Evolutionary conservation across 2,113 vertebrate species (phyloP).

Genomic region (Oceanites oceanicus): DNA sequence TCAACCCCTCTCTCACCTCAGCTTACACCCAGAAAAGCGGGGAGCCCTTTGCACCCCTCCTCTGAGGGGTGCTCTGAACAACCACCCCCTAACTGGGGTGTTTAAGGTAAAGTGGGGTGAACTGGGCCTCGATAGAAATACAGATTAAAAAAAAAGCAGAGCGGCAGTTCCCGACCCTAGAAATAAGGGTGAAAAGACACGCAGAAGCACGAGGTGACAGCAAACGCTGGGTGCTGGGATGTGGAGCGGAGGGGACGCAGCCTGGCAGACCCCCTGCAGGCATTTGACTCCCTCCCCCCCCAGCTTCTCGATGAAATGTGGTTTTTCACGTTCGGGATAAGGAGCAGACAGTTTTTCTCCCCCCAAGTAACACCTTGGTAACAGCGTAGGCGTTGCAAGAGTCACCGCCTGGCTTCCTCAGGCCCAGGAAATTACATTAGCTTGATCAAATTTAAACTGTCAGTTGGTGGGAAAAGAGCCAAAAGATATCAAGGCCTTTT

Average conservation of each 20-base stretch:
- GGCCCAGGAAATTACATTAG: neutral
- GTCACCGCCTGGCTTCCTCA: neutral
- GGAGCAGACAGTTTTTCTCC: neutral
- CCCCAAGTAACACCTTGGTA: neutral
- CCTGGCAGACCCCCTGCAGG: neutral
- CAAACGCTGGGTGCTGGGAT: accelerated
- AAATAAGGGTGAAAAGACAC: neutral
- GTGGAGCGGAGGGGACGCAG: neutral
- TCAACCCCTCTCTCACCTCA: neutral
- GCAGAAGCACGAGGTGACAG: neutral
- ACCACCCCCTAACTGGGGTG: too few relatives aligned
- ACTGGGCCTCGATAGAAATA: too few relatives aligned
- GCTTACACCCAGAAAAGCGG: neutral
- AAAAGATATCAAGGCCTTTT: neutral
- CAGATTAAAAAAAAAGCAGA: too few relatives aligned
- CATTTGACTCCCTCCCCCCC: neutral
- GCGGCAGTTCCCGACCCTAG: accelerated
- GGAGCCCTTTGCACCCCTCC: too few relatives aligned
- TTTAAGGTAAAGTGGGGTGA: too few relatives aligned
- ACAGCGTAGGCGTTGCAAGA: neutral
- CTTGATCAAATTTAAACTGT: neutral
- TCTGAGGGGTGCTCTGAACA: too few relatives aligned
- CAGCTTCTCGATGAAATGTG: neutral
- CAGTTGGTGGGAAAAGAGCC: neutral
- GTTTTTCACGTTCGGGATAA: accelerated